phyloP scores from a whole-genome alignment of 2,888 invertebrate species.

The Molorchus minor region DNA sequence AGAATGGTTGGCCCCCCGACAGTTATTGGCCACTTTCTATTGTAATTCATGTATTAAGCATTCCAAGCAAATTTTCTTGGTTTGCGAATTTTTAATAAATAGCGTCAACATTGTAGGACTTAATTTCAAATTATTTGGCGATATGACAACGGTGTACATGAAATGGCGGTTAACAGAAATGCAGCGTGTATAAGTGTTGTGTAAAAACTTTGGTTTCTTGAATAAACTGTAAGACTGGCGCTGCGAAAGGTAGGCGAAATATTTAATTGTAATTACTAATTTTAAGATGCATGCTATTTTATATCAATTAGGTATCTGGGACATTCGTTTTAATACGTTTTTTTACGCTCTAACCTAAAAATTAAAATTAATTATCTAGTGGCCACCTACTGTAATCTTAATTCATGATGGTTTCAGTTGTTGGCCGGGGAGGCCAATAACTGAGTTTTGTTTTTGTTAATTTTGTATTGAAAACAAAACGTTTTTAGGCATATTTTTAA shows the following conservation, averaged over 20 bases:
- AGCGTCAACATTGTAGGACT: no score
- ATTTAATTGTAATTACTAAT: background rate
- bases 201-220: no score
- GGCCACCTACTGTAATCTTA: background rate
- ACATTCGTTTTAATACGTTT: background rate
- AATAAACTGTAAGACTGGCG: no score
- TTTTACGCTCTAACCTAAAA: background rate
- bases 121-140: no score
- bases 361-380: background rate
- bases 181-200: no score
- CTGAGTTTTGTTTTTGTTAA: background rate
- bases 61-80: background rate
- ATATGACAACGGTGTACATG: no score
- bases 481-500: background rate
- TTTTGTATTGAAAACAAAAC: background rate
- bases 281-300: no score
- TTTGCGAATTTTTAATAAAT: background rate
- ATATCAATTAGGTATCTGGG: background rate
- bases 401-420: background rate
- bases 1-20: background rate
- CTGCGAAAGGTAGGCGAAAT: background rate
- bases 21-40: background rate
- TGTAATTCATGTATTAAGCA: background rate
- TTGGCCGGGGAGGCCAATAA: slow-evolving; percentile 5
- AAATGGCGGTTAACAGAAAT: no score